phyloP scores from a whole-genome alignment of 2,888 invertebrate species.

The Epistrophella euchroma region DNA sequence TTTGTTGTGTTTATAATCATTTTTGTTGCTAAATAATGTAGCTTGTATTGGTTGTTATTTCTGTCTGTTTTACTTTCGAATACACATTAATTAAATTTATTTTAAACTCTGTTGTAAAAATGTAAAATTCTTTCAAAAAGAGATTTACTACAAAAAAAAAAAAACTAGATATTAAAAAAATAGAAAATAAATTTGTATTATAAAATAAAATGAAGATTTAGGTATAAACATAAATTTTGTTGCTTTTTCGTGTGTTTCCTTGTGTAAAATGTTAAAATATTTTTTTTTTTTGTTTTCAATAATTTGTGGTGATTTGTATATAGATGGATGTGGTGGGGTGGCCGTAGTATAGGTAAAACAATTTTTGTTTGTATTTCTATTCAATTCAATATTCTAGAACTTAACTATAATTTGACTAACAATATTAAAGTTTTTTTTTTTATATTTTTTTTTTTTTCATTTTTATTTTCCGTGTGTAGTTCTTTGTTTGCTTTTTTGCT shows the following conservation, averaged over 20 bases:
- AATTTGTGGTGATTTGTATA: conserved; percentile 73
- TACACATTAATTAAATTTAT: conserved; percentile 46
- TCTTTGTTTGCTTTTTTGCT: conserved; percentile 77
- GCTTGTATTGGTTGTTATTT: conserved; percentile 63
- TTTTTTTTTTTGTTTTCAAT: conserved; percentile 51
- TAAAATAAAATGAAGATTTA: background rate
- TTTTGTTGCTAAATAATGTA: conserved; percentile 65
- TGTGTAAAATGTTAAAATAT: conserved; percentile 15
- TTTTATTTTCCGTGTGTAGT: conserved; percentile 64
- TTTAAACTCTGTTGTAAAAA: conserved; percentile 44
- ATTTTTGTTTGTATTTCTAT: conserved; percentile 62
- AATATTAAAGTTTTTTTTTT: conserved; percentile 58
- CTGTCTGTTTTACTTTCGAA: conserved; percentile 68
- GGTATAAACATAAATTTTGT: conserved; percentile 48
- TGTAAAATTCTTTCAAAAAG: conserved; percentile 67
- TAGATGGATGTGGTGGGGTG: conserved; percentile 73
- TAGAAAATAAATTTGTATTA: conserved; percentile 10
- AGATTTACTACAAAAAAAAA: conserved; percentile 14
- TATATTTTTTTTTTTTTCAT: background rate
- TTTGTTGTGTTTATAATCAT: conserved; percentile 50
- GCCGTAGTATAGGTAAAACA: conserved; percentile 70
- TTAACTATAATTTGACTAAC: conserved; percentile 76
- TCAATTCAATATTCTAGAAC: conserved; percentile 74
- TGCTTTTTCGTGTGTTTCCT: conserved; percentile 52
- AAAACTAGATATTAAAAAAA: background rate